Percentiles rank a stretch among this genome's conserved stretches.
Evolutionary conservation across 2,888 invertebrate species (phyloP).

Genomic region (Lasioglossum calceatum): DNA sequence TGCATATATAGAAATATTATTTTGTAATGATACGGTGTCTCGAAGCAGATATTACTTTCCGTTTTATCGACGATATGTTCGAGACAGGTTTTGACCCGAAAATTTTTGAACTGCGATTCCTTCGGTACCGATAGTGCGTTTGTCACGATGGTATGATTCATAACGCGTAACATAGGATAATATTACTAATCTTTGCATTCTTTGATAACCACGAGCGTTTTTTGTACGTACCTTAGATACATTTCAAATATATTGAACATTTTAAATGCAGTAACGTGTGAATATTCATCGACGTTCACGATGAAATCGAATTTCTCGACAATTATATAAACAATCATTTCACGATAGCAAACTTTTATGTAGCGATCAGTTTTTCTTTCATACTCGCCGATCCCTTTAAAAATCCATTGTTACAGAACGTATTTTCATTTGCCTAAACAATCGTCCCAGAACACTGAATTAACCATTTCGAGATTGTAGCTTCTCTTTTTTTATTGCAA

Average conservation of each 20-base stretch:
- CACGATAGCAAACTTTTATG: not conserved
- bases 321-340: constrained; percentile 16
- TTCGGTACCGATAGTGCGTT: constrained; percentile 42
- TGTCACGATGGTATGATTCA: constrained; percentile 61
- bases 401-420: not conserved
- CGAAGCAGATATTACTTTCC: not conserved
- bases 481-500: not conserved
- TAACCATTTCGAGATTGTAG: not conserved
- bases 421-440: not conserved
- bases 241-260: not conserved
- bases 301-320: not conserved
- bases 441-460: not conserved
- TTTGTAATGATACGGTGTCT: not conserved
- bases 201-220: constrained; percentile 29
- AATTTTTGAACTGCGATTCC: constrained; percentile 27
- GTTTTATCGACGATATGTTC: not conserved
- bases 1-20: not conserved
- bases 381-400: not conserved
- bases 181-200: constrained; percentile 34
- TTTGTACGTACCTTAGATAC: constrained; percentile 25
- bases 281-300: not conserved
- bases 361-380: not conserved
- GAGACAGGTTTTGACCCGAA: not conserved
- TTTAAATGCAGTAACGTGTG: not conserved
- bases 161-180: constrained; percentile 49